Evolutionary conservation across 2,113 vertebrate genomes (phyloP).

Genomic region (Eulemur rufifrons): DNA sequence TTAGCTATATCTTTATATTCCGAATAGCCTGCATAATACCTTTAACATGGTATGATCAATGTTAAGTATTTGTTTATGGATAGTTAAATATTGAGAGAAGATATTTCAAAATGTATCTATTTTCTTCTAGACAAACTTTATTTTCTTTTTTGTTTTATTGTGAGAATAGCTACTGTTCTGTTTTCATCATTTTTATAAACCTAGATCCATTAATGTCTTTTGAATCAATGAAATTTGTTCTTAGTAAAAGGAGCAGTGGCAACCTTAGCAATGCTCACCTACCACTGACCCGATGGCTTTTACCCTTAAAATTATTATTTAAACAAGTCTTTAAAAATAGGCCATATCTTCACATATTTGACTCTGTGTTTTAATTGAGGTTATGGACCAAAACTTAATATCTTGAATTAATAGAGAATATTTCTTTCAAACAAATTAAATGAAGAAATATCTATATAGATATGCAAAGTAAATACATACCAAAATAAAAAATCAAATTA

Average conservation of each 20-base stretch:
- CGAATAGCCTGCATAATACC: neutral
- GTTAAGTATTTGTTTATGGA: neutral
- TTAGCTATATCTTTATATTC: neutral
- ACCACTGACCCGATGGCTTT: neutral
- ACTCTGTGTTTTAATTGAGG: neutral
- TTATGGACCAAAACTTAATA: neutral
- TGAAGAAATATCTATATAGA: neutral
- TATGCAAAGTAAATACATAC: neutral
- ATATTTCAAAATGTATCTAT: neutral
- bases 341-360: neutral
- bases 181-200: neutral
- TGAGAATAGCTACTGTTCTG: neutral
- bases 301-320: neutral
- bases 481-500: neutral
- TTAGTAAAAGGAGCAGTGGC: neutral
- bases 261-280: neutral
- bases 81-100: neutral
- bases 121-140: neutral
- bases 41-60: neutral
- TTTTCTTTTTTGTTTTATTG: neutral
- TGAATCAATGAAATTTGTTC: neutral
- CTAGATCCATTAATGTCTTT: neutral
- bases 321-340: neutral
- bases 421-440: neutral
- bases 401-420: neutral